These are phyloP conservation scores for Protophormia terraenovae DNA, from an alignment of 2,888 invertebrate genomes.

Conservation along the genomic window DNA sequence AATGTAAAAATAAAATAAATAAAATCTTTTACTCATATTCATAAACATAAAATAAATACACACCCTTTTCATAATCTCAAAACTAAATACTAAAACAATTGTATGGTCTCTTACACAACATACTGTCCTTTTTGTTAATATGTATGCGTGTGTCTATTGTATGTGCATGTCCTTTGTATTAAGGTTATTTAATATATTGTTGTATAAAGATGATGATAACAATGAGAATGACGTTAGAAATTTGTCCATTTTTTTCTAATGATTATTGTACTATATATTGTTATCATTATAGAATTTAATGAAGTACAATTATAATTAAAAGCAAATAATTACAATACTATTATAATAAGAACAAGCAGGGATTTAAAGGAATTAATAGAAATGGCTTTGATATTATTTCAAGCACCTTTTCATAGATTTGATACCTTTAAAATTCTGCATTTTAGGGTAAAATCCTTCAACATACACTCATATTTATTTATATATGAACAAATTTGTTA, in stretches of 20 bases:
- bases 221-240: constrained; percentile 16
- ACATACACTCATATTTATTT: too few species aligned
- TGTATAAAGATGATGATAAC: background rate
- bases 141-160: background rate
- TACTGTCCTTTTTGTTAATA: background rate
- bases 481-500: constrained; percentile 21
- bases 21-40: background rate
- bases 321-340: constrained; percentile 47
- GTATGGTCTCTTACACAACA: constrained; percentile 5
- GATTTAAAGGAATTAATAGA: background rate
- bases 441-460: background rate
- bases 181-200: constrained; percentile 4
- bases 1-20: constrained; percentile 24
- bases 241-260: constrained; percentile 18
- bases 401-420: too few species aligned
- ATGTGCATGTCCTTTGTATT: background rate
- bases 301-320: constrained; percentile 53
- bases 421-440: background rate
- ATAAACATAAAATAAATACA: background rate
- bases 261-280: background rate
- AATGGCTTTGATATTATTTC: background rate
- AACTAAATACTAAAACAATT: constrained; percentile 4
- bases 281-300: constrained; percentile 30
- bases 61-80: constrained; percentile 5
- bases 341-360: background rate